These are phyloP conservation scores for Pollenia angustigena DNA, from an alignment of 2,888 invertebrate species.

Conservation along the genomic window DNA sequence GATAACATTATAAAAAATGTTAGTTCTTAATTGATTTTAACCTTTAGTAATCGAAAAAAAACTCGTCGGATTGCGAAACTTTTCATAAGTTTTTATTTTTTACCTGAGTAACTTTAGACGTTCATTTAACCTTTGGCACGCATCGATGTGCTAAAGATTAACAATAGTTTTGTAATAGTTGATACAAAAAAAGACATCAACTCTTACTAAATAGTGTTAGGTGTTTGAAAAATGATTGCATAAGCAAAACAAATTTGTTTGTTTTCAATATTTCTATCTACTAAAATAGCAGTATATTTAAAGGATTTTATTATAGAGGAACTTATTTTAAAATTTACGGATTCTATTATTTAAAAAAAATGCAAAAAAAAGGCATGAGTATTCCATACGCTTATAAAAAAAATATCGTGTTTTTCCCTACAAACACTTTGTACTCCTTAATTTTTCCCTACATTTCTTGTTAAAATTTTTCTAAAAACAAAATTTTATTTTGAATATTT, in stretches of 20 bases:
- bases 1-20: slow-evolving; percentile 43
- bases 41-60: slow-evolving; percentile 78
- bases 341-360: too few species aligned
- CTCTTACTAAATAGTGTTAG: not conserved
- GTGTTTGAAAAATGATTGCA: not conserved
- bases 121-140: slow-evolving; percentile 42
- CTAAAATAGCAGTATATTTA: too few species aligned
- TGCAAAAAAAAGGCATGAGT: too few species aligned
- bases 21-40: slow-evolving; percentile 69
- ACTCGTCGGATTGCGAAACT: slow-evolving; percentile 75
- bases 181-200: not conserved
- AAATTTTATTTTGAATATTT: too few species aligned
- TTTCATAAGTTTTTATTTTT: slow-evolving; percentile 60
- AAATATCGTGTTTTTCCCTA: too few species aligned
- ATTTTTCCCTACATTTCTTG: too few species aligned
- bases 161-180: slow-evolving; percentile 3
- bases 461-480: too few species aligned
- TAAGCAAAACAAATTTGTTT: not conserved
- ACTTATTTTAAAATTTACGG: too few species aligned
- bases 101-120: slow-evolving; percentile 55
- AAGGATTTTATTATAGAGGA: too few species aligned
- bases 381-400: too few species aligned
- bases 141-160: not conserved
- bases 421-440: too few species aligned
- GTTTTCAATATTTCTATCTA: not conserved